Conservation (phyloP, 2,797 vertebrate genomes). For the Lacerta bilineata region DNA sequence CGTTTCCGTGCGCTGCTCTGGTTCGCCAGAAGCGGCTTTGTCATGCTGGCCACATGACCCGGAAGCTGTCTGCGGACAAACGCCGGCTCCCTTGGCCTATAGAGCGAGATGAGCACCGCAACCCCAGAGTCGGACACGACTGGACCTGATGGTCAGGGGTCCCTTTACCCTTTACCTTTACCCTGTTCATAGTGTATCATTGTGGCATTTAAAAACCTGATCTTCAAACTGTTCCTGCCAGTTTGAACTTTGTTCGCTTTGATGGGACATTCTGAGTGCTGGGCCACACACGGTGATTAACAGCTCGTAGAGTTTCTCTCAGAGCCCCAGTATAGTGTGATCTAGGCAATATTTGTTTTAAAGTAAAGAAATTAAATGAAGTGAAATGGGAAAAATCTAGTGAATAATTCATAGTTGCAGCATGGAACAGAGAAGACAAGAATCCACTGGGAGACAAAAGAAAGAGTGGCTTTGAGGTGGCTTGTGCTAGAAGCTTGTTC, state of each 20-base stretch:
- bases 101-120: no score
- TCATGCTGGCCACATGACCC: no score
- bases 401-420: slow-evolving; percentile 9
- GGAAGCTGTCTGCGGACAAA: no score
- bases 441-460: not conserved
- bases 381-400: not conserved
- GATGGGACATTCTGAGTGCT: not conserved
- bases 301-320: not conserved
- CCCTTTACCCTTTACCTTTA: no score
- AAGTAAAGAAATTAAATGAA: not conserved
- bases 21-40: no score
- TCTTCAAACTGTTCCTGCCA: not conserved
- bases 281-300: not conserved
- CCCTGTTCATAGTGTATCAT: not conserved
- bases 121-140: no score
- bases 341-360: not conserved
- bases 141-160: no score
- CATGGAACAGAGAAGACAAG: slow-evolving; percentile 9
- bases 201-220: not conserved
- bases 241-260: not conserved
- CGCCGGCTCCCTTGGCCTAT: no score
- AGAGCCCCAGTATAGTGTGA: accelerated
- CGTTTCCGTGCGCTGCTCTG: no score
- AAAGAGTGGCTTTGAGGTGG: accelerated
- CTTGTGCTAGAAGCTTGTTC: not conserved